Evolutionary conservation across 2,113 vertebrate genomes (phyloP).

Genomic region (Thryonomys swinderianus): DNA sequence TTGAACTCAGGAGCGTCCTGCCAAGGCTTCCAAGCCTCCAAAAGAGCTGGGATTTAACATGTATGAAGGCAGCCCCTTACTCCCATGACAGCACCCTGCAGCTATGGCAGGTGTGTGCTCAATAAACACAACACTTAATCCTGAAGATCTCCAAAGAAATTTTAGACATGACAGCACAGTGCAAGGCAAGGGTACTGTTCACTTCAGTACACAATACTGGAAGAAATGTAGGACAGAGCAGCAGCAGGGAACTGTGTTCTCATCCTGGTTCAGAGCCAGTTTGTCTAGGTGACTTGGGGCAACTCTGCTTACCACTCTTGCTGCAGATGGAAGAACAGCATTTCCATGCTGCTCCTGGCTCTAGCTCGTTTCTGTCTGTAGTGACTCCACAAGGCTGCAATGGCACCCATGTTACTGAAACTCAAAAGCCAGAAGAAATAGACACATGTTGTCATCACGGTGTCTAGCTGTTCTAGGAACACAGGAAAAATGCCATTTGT

Average conservation of each 20-base stretch:
- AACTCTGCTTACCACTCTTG: background rate
- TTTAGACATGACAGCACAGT: background rate
- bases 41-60: background rate
- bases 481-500: background rate
- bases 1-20: background rate
- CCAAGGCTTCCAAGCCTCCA: background rate
- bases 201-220: accelerated
- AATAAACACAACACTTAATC: background rate
- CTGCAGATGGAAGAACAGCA: background rate
- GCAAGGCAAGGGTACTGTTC: background rate
- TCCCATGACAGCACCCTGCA: background rate
- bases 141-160: background rate
- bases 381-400: background rate
- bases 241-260: background rate
- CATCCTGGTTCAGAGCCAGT: background rate
- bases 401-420: background rate
- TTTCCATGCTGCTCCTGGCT: background rate
- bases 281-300: too few relatives aligned
- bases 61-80: background rate
- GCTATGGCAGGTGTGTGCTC: background rate
- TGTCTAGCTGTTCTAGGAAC: background rate
- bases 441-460: background rate
- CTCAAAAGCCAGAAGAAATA: background rate
- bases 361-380: background rate
- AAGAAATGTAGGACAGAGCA: background rate